Evolutionary conservation across 2,113 vertebrate genomes (phyloP).

Genomic region (Melospiza melodia): DNA sequence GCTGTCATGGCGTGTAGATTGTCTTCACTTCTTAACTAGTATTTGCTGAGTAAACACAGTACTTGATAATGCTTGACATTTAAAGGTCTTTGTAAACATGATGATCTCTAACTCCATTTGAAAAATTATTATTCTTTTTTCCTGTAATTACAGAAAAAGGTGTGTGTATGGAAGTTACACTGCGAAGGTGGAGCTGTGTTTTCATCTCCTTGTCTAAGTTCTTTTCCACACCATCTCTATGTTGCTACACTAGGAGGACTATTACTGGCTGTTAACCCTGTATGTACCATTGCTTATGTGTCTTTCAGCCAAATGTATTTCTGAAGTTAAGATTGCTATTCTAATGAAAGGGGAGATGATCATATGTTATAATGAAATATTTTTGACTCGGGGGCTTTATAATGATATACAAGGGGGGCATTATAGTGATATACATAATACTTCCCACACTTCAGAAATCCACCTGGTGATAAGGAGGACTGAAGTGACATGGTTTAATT

Average conservation of each 20-base stretch:
- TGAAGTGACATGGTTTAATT: neutral
- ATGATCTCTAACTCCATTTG: neutral
- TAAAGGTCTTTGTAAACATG: neutral
- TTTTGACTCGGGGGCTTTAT: neutral
- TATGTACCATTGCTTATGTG: slow-evolving; percentile 64
- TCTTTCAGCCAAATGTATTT: neutral
- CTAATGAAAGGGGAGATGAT: neutral
- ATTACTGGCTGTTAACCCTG: slow-evolving; percentile 83
- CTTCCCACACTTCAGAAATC: neutral
- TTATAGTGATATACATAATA: neutral
- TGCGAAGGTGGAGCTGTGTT: slow-evolving; percentile 88
- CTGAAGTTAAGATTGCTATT: neutral
- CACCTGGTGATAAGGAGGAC: neutral
- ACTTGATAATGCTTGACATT: neutral
- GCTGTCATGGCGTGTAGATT: neutral
- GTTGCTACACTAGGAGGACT: slow-evolving; percentile 85
- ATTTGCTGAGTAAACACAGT: slow-evolving; percentile 1
- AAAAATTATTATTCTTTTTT: neutral
- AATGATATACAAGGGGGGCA: neutral
- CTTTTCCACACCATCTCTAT: slow-evolving; percentile 79
- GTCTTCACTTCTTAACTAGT: neutral
- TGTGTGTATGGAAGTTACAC: slow-evolving; percentile 84
- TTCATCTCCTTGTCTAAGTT: slow-evolving; percentile 86
- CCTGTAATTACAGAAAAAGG: slow-evolving; percentile 73
- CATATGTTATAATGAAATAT: neutral